These are phyloP conservation scores for Manacus vitellinus DNA, from an alignment of 2,113 vertebrate genomes.

Conservation along the genomic window DNA sequence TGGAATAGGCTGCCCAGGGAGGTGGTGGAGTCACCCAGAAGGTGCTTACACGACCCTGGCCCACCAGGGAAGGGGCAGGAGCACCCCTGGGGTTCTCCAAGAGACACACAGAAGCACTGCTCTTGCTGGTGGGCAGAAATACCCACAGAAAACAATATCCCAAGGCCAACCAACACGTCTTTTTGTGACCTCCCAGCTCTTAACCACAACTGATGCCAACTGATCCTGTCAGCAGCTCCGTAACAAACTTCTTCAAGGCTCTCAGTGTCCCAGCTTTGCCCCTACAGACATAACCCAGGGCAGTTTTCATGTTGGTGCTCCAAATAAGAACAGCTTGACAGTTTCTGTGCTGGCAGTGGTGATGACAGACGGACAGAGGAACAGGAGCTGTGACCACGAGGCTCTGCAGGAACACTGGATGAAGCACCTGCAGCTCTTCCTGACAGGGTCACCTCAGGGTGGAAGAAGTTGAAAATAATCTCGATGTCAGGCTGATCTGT, in stretches of 20 bases:
- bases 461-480: background rate
- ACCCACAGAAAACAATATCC: background rate
- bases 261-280: background rate
- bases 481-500: background rate
- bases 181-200: background rate
- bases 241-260: background rate
- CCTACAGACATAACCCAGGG: background rate
- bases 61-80: background rate
- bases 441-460: background rate
- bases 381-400: fast-evolving
- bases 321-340: background rate
- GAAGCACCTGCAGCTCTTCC: background rate
- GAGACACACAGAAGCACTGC: background rate
- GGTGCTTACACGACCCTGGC: background rate
- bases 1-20: background rate
- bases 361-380: background rate
- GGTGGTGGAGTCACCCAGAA: background rate
- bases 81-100: background rate
- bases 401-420: background rate
- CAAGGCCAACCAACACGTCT: fast-evolving
- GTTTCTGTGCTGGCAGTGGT: background rate
- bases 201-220: background rate
- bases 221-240: background rate
- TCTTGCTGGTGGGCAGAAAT: background rate
- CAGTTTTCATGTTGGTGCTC: background rate